Evolutionary conservation across 2,113 vertebrate genomes (phyloP), one percentile per base, ranked within the genome.

Genomic region (Onychostoma macrolepis): DNA sequence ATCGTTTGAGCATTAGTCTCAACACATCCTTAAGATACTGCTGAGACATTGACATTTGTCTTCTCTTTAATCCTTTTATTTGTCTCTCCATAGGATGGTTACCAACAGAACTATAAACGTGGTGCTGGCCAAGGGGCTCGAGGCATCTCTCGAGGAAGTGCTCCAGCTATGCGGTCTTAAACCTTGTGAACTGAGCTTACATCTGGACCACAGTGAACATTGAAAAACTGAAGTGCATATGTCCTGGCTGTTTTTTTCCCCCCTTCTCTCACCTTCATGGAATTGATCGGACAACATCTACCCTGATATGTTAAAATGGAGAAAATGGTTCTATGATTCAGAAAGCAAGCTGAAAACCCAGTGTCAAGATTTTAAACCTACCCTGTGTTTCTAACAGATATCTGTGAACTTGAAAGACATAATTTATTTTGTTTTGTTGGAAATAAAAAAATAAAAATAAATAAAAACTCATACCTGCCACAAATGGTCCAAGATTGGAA

Each of bases 51-150:
- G 28, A 19, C 15, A 71, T 21, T 38, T 28, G n/a, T 63, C 9
- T 19, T 26, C 0, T 45, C 6, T n/a, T 33, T 48, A 50, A 63
- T 80, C 7, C 2, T 67, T 30, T 4, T 26, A 17, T 26, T n/a
- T 33, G 11, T 88, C n/a, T 89, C 82, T 69, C 86, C 94, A 76
- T 91, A 99, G 97, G 98, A 99, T 87, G 97, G 97, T 86, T 99
- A 99, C 95, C 98, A 99, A 91, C 98, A 96, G 93, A 99, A 97
- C 94, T 99, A 98, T 93, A 99, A 99, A 92, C 97, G 98, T 84
- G 97, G 97, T 90, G 94, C 96, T 90, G 97, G 97, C 90, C 98
- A 97, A 91, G 97, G 97, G 92, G 95, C 97, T 92, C 96, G 98
- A 93, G 98, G 97, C 92, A 95, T 96, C 88, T 96, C 97, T 91